Conservation (phyloP, 2,888 invertebrate genomes). For the Aleiodes testaceus region DNA sequence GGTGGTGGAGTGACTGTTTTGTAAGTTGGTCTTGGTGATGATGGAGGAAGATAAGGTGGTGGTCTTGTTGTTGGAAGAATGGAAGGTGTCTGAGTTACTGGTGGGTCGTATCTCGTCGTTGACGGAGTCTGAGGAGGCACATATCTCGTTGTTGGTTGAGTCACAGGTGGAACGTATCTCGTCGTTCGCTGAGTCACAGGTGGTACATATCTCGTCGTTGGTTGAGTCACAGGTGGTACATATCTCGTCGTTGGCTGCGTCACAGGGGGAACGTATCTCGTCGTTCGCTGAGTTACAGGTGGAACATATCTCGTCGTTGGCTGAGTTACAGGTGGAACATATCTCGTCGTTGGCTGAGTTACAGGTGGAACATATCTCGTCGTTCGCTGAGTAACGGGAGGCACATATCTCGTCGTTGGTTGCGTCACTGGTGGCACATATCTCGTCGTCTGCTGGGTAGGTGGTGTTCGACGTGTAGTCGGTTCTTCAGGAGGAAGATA, state of each 20-base stretch:
- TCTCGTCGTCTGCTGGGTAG: constrained; percentile 18
- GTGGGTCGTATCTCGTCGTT: too few species aligned
- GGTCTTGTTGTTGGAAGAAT: constrained; percentile 55
- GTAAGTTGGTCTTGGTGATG: constrained; percentile 59
- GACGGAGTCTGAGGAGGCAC: too few species aligned
- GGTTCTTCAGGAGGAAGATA: constrained; percentile 38
- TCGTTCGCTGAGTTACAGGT: not conserved
- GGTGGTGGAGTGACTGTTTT: constrained; percentile 69
- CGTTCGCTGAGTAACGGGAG: too few species aligned
- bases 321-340: too few species aligned
- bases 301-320: too few species aligned
- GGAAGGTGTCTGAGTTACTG: too few species aligned
- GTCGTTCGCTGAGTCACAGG: constrained; percentile 54
- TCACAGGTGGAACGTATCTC: too few species aligned
- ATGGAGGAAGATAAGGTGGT: constrained; percentile 67
- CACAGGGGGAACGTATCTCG: too few species aligned
- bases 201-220: constrained; percentile 58
- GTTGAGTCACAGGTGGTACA: not conserved
- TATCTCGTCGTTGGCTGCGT: too few species aligned
- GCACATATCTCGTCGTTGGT: too few species aligned
- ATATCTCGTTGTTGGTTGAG: not conserved
- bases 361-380: too few species aligned
- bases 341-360: constrained; percentile 49
- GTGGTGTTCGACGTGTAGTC: constrained; percentile 13
- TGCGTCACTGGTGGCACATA: too few species aligned